Evolutionary conservation across 2,113 vertebrate species (phyloP).

Genomic region (Ammodytes dubius): DNA sequence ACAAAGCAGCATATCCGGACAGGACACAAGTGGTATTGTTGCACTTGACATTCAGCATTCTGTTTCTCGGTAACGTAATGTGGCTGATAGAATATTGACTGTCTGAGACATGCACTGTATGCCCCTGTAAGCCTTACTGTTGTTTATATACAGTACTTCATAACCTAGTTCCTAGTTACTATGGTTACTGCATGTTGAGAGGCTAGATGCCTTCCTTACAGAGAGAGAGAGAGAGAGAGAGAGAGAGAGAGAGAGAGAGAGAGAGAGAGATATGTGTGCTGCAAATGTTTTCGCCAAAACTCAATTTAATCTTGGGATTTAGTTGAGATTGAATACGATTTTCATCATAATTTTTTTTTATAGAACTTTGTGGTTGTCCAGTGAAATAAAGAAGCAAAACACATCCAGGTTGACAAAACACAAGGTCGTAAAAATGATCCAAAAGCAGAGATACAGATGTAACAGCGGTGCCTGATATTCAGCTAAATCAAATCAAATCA

Average conservation of each 20-base stretch:
- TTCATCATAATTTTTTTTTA: neutral
- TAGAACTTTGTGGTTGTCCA: neutral
- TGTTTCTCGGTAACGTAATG: neutral
- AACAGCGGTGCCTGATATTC: neutral
- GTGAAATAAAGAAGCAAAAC: neutral
- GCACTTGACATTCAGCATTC: neutral
- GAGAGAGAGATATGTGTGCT: neutral
- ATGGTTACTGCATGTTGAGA: slow-evolving; percentile 69
- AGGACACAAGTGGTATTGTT: neutral
- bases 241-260: neutral
- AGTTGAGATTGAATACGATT: slow-evolving; percentile 15
- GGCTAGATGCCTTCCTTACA: slow-evolving; percentile 18
- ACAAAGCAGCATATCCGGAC: neutral
- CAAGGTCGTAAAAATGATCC: neutral
- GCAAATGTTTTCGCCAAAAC: slow-evolving; percentile 8
- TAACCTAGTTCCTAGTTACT: slow-evolving; percentile 74
- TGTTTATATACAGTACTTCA: slow-evolving; percentile 64
- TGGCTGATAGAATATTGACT: slow-evolving; percentile 27
- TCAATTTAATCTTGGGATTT: slow-evolving; percentile 18
- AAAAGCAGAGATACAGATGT: neutral
- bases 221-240: slow-evolving; percentile 1
- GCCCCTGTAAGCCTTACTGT: slow-evolving; percentile 38
- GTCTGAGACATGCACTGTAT: slow-evolving; percentile 16
- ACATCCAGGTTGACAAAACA: neutral
- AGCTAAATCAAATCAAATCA: neutral